Evolutionary conservation across 2,113 vertebrate species (phyloP).

Genomic region (Caloenas nicobarica): DNA sequence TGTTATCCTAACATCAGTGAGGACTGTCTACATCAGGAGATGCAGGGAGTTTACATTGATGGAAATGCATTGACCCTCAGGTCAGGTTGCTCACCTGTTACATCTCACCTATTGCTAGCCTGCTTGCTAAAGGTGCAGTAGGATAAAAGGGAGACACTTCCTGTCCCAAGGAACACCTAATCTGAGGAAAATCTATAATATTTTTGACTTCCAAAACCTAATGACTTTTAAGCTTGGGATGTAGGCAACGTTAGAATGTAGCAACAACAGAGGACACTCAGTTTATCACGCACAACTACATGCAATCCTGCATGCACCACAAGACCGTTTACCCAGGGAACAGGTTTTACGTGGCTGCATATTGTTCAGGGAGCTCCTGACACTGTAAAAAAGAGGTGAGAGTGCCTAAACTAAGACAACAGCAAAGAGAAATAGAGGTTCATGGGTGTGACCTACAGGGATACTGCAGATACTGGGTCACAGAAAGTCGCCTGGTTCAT

Average conservation of each 20-base stretch:
- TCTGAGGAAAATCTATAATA: not conserved
- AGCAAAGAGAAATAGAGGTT: not conserved
- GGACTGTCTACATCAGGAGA: not conserved
- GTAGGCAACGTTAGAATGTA: not conserved
- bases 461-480: not conserved
- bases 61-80: not conserved
- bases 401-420: not conserved
- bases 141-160: not conserved
- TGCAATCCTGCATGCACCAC: not conserved
- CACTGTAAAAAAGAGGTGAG: not conserved
- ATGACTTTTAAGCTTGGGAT: not conserved
- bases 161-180: not conserved
- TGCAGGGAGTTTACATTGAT: not conserved
- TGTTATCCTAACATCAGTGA: not conserved
- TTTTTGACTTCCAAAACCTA: not conserved
- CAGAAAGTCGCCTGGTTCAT: not conserved
- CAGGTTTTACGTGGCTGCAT: not conserved
- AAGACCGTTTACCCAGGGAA: not conserved
- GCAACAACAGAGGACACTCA: not conserved
- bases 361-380: not conserved
- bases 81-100: not conserved
- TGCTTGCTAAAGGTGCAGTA: not conserved
- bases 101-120: not conserved
- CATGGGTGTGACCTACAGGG: not conserved
- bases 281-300: not conserved